Base-by-base conservation (phyloP, 2,888 invertebrate species). In the Leucophenga montana region DNA sequence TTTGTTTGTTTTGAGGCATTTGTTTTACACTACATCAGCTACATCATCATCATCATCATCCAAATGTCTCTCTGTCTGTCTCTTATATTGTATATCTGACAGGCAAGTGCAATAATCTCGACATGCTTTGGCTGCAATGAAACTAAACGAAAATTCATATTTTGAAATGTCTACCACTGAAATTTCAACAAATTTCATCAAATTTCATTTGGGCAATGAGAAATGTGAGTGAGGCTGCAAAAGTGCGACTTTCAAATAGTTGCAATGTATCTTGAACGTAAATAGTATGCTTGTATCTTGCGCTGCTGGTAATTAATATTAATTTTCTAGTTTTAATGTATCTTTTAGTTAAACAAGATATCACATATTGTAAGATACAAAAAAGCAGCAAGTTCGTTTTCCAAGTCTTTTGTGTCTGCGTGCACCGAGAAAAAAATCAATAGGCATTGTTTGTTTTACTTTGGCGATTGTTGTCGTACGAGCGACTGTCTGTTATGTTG, bases 321-420 rank as follows among this genome's bases (percentile, higher is more conserved):
- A 44, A 61, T 61, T 61, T 11, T 39, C 9, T 4, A 13, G 6
- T 18, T 61, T 39, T 1, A 9, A 16, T 33, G 39, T 33, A 31
- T 59, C 33, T 31, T 59, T 31, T 18, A 4, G 3, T 20, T 9
- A 20, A 61, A 39, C 22, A 27, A 27, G 14, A 18, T 27, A 39
- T 39, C 44, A 22, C 27, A 27, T 27, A 4, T 2, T 27, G 27
- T 27, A 27, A 3, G 27, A 27, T 27, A 27, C 27, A n/a, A n/a
- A n/a, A n/a, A n/a, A n/a, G n/a, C n/a, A n/a, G 18, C 78, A 78
- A 81, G 83, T 84, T 82, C 61, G 82, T 78, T 78, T 74, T 66
- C 77, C 83, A 80, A 83, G 84, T 82, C 83, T 84, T 83, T 82
- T 79, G 83, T 81, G 80, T 76, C 48, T 31, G 56, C n/a, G 50